A percentile compares a stretch with the other conserved stretches of the same genome.
Conservation (phyloP, 1,140 invertebrate species). For the Dendroctonus valens region DNA sequence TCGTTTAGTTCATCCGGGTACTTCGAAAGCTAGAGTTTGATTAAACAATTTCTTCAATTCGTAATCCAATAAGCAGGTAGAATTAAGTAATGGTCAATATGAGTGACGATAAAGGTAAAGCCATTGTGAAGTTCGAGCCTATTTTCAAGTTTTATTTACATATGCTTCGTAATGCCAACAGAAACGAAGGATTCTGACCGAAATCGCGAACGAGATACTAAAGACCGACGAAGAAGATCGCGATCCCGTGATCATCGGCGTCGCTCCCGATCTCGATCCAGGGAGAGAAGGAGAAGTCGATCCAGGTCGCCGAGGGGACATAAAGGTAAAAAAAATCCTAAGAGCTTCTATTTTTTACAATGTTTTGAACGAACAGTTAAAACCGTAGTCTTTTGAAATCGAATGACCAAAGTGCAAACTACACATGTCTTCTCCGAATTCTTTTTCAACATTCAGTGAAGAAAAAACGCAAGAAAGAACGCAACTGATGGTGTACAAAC, state of each 20-base stretch:
- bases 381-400: too few relatives aligned
- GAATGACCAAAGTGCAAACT: too few relatives aligned
- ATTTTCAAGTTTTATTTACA: background rate
- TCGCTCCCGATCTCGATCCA: conserved; percentile 64
- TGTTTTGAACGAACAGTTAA: too few relatives aligned
- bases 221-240: conserved; percentile 67
- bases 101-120: conserved; percentile 41
- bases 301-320: conserved; percentile 52
- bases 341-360: too few relatives aligned
- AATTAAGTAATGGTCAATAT: conserved; percentile 30
- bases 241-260: conserved; percentile 67
- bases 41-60: background rate
- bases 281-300: conserved; percentile 60
- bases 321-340: conserved; percentile 9
- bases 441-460: too few relatives aligned
- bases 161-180: background rate
- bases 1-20: too few relatives aligned
- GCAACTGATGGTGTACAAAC: too few relatives aligned
- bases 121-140: background rate
- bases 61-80: background rate
- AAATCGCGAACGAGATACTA: conserved; percentile 52
- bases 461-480: too few relatives aligned
- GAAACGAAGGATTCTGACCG: conserved; percentile 40
- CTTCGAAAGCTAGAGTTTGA: too few relatives aligned
- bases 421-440: too few relatives aligned